phyloP scores from a whole-genome alignment of 2,888 invertebrate genomes.

The Nymphalis urticae region DNA sequence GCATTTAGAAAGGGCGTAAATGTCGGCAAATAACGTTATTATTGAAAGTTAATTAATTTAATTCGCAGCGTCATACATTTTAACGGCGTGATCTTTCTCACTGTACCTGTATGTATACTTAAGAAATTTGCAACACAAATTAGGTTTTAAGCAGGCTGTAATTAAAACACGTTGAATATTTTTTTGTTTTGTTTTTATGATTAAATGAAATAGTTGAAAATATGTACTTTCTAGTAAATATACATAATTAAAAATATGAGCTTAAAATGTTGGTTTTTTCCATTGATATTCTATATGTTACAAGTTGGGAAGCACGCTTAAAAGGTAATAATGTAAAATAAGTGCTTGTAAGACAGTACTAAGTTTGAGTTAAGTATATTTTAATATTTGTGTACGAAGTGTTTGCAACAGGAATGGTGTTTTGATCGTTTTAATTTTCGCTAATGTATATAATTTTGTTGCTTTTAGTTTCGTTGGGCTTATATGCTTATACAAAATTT shows the following conservation, averaged over 20 bases:
- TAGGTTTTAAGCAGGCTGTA: slow-evolving; percentile 16
- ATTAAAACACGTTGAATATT: slow-evolving; percentile 30
- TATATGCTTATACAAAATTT: no score
- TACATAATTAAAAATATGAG: slow-evolving; percentile 4
- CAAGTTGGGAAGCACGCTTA: no score
- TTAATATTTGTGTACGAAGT: no score
- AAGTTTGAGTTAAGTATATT: no score
- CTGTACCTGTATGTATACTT: not conserved
- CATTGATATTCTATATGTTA: not conserved
- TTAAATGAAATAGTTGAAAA: slow-evolving; percentile 14
- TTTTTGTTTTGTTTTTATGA: slow-evolving; percentile 7
- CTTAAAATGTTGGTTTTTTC: not conserved
- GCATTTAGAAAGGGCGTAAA: no score
- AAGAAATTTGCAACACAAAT: slow-evolving; percentile 21
- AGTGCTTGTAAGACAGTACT: no score
- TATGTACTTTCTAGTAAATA: slow-evolving; percentile 29
- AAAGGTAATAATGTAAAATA: no score
- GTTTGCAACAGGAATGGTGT: no score
- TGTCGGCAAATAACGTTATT: not conserved
- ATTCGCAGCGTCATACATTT: not conserved
- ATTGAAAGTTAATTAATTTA: not conserved
- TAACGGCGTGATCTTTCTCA: not conserved
- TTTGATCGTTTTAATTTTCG: no score
- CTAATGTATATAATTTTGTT: no score
- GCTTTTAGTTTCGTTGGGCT: no score